Conservation (phyloP, 2,797 vertebrate genomes). For the Ptychobarbus kaznakovi region DNA sequence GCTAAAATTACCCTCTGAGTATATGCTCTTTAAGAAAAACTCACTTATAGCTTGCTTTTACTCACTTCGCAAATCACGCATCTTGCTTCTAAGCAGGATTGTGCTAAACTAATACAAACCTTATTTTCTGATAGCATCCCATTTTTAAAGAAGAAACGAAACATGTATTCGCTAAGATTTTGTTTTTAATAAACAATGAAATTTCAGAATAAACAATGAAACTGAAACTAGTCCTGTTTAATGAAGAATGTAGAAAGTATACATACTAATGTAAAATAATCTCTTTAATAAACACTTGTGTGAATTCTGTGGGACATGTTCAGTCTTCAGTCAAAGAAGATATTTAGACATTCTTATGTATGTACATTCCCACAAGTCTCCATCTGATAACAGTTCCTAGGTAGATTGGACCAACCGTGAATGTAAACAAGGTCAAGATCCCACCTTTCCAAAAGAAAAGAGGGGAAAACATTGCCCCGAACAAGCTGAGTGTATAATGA, state of each 20-base stretch:
- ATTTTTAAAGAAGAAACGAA: not conserved
- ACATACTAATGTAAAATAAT: too few relatives aligned
- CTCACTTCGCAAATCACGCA: slow-evolving; percentile 8
- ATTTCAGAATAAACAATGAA: too few relatives aligned
- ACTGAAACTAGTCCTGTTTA: not conserved
- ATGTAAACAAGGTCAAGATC: slow-evolving; percentile 37
- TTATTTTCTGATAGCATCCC: slow-evolving; percentile 25
- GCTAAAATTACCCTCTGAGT: slow-evolving; percentile 13
- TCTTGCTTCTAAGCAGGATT: slow-evolving; percentile 9
- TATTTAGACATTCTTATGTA: not conserved
- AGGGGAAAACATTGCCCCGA: slow-evolving; percentile 10
- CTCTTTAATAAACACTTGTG: not conserved
- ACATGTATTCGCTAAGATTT: not conserved
- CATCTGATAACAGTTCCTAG: slow-evolving; percentile 23
- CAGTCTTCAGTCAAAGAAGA: not conserved
- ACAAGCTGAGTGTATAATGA: not conserved
- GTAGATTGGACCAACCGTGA: not conserved
- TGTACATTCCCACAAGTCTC: not conserved
- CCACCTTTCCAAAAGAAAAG: slow-evolving; percentile 5
- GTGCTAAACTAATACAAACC: not conserved
- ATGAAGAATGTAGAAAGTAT: not conserved
- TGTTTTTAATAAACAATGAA: not conserved
- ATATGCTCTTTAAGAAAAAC: not conserved
- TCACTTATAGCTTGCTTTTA: slow-evolving; percentile 9
- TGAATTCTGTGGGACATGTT: not conserved